Evolutionary conservation across 2,888 invertebrate genomes (phyloP), one percentile per base, ranked within the genome.

Genomic region (Hypomecis punctinalis): DNA sequence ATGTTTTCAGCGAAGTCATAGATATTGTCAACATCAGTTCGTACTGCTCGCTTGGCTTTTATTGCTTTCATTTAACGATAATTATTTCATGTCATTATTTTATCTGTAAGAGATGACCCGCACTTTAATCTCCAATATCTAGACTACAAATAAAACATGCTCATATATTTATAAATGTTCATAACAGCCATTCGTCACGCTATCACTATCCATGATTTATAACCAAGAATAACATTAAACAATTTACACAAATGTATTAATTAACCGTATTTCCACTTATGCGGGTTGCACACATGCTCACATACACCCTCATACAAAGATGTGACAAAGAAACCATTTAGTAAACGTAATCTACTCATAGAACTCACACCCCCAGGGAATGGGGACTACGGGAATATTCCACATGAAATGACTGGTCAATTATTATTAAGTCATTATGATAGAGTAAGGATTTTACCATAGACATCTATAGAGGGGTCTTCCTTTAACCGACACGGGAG

Each of bases 351-450:
- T 63, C 47, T 62, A 42, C 35, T 36, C 49, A 39, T 5, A 6
- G 23, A 2, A 11, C 35, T 40, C 61, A 58, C 66, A 59, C 66
- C 54, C 61, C 61, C 46, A 57, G 46, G 49, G 53, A 42, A 48
- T 40, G 43, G 43, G 43, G 49, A 56, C 46, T 52, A 39, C 58
- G 8, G 57, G 66, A 84, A 82, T 81, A 79, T 69, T 70, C 76
- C 78, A 79, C 82, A 81, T 68, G 75, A 70, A 76, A 75, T 81
- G 78, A 82, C 80, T 82, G 80, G 78, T 81, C 85, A 82, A 83
- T 85, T 82, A 80, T 85, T 88, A 89, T 89, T 85, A 89, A 87
- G 88, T 86, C 84, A 89, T 90, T 89, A 69, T 37, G 59, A 53
- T 67, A 37, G 40, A 43, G 8, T 68, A 72, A 68, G 53, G 71